Evolutionary conservation across 1,140 invertebrate species (phyloP), one percentile per base, ranked within the genome.

Genomic region (Drosophila sturtevanti): DNA sequence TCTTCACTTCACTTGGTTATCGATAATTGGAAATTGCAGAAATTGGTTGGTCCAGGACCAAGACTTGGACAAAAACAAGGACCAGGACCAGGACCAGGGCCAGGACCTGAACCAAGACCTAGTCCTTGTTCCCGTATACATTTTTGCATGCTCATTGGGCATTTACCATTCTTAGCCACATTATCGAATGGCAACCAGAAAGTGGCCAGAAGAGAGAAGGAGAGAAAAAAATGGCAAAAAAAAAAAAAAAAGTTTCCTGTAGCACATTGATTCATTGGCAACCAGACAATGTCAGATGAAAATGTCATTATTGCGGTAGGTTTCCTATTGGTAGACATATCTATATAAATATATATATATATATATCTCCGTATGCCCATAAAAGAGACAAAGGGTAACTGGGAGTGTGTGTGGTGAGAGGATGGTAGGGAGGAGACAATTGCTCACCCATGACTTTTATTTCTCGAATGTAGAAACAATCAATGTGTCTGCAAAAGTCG

Each of bases 1-100:
- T 81, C 75, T 81, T 79, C 68, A 79, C 68, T 85, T 86, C 71
- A 76, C 65, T 81, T 86, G 75, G 86, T 86, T 78, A 87, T 81
- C 78, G 82, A 87, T 87, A 86, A 87, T 86, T 86, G 78, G 78
- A 86, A 81, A 72, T 65, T 68, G 70, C 82, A 68, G 66, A 38
- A 38, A 60, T 10, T 9, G 41, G 16, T 9, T 48, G 41, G 44
- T 64, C 55, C 37, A 48, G 69, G 56, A 59, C 55, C 56, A 31
- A 4, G 2, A 24, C 4, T 2, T 4, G 2, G 22, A 2, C 2
- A 4, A 4, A 24, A 2, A 2, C 4, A 24, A 4, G 4, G 2
- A 2, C 4, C 2, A 3, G 6, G 27, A 4, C 27, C 27, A 6
- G 27, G 7, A 31, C 27, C 27, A 6, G 27, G 5, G 7, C 27